Conservation (phyloP, 2,888 invertebrate genomes). For the Aethes cnicana region DNA sequence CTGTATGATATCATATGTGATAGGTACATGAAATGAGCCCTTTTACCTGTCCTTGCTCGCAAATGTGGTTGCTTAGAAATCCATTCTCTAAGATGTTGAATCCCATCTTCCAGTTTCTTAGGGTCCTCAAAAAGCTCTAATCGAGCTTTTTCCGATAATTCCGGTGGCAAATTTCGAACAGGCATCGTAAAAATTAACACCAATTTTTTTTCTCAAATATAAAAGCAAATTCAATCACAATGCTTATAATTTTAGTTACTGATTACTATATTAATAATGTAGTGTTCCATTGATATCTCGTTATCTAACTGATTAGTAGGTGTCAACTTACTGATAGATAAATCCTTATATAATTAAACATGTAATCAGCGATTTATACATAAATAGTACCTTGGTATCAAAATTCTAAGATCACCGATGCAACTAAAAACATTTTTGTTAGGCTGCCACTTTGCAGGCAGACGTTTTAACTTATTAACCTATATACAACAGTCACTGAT, state of each 20-base stretch:
- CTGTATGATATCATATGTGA: too few relatives aligned
- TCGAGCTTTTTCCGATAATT: slow-evolving; percentile 66
- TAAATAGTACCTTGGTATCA: too few relatives aligned
- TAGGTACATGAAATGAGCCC: not conserved
- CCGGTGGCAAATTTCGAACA: slow-evolving; percentile 52
- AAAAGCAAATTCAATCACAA: not conserved
- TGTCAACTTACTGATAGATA: not conserved
- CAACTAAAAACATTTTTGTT: too few relatives aligned
- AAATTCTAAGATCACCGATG: too few relatives aligned
- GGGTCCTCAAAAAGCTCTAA: slow-evolving; percentile 80
- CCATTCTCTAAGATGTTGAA: slow-evolving; percentile 81
- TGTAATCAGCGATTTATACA: too few relatives aligned
- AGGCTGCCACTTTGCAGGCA: too few relatives aligned
- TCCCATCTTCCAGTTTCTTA: slow-evolving; percentile 63
- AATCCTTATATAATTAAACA: not conserved
- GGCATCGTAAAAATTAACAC: slow-evolving; percentile 56
- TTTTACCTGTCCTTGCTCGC: slow-evolving; percentile 59
- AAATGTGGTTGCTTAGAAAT: slow-evolving; percentile 81
- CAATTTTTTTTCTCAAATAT: too few relatives aligned
- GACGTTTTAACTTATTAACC: too few relatives aligned
- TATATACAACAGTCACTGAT: too few relatives aligned
- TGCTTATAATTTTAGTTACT: not conserved
- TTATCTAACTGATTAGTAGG: slow-evolving; percentile 6
- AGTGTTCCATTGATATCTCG: not conserved
- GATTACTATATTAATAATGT: slow-evolving; percentile 1